Evolutionary conservation across 2,113 vertebrate genomes (phyloP).

Genomic region (Microcebus ravelobensis): DNA sequence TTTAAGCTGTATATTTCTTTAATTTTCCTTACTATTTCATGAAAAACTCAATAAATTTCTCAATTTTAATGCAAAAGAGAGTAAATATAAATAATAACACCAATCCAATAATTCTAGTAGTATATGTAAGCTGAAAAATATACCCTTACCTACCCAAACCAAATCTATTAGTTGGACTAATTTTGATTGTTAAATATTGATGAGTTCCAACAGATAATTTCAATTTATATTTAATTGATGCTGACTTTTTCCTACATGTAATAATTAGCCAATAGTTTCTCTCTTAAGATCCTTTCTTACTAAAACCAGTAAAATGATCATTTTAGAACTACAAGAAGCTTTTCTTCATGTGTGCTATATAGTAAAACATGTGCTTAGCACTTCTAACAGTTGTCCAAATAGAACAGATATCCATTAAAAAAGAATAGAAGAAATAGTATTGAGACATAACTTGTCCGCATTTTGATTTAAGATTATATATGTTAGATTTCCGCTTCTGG

Average conservation of each 20-base stretch:
- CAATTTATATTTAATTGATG: background rate
- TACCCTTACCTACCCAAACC: background rate
- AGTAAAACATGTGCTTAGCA: background rate
- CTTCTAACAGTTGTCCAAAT: background rate
- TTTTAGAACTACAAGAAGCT: background rate
- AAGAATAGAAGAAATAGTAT: background rate
- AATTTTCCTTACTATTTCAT: slow-evolving; percentile 49
- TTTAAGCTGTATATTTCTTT: slow-evolving; percentile 42
- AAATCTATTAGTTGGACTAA: background rate
- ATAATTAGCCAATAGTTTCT: background rate
- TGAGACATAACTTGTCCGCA: background rate
- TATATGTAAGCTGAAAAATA: background rate
- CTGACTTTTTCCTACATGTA: background rate
- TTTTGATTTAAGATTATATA: background rate
- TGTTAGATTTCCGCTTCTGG: background rate
- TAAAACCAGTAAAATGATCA: background rate
- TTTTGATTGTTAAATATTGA: background rate
- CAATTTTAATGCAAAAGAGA: slow-evolving; percentile 39
- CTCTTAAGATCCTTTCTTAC: background rate
- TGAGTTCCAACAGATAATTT: background rate
- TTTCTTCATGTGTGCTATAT: background rate
- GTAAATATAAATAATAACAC: background rate
- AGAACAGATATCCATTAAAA: background rate
- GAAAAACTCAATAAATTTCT: slow-evolving; percentile 52
- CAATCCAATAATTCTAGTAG: background rate